Conservation (phyloP, 2,797 vertebrate species). For the Anguilla marmorata region DNA sequence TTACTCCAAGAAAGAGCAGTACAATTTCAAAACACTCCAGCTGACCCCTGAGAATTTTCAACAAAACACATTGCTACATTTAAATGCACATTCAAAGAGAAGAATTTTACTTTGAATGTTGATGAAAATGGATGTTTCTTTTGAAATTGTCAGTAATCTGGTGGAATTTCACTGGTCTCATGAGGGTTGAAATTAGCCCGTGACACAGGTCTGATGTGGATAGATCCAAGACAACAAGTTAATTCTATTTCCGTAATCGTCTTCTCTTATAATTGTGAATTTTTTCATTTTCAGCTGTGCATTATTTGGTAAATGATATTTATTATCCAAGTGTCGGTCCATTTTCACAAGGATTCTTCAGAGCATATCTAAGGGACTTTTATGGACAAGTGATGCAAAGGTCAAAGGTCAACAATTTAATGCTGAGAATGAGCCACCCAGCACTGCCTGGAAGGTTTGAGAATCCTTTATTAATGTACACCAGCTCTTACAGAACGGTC, state of each 20-base stretch:
- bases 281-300: not conserved
- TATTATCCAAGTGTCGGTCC: not conserved
- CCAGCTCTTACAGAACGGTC: slow-evolving; percentile 69
- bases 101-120: not conserved
- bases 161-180: no score
- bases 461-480: slow-evolving; percentile 89
- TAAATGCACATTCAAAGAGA: not conserved
- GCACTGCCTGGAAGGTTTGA: slow-evolving; percentile 59
- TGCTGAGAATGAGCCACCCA: not conserved
- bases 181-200: not conserved
- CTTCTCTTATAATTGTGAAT: not conserved
- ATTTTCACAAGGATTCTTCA: no score
- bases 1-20: not conserved
- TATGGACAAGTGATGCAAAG: not conserved
- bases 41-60: not conserved
- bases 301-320: not conserved
- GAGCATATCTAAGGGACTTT: no score
- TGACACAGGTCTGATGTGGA: not conserved
- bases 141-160: not conserved
- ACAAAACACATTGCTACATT: no score
- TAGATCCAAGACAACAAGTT: not conserved
- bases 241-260: not conserved
- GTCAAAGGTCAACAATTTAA: not conserved
- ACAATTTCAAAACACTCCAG: not conserved
- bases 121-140: not conserved